Conservation (phyloP, 1,140 invertebrate species). For the Ephestia elutella region DNA sequence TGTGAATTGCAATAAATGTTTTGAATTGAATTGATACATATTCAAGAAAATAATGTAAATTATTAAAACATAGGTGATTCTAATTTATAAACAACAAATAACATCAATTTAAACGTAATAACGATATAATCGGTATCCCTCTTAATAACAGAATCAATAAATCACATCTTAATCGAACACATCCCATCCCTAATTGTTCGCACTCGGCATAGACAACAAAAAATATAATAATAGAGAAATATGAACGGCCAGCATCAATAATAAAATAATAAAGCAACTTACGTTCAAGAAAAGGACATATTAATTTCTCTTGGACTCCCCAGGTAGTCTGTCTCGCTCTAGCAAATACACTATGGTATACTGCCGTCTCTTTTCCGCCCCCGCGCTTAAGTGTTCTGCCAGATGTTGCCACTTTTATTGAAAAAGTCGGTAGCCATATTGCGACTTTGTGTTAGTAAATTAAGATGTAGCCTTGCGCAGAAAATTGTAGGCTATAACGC, state of each 20-base stretch:
- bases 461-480: constrained; percentile 51
- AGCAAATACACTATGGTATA: constrained; percentile 10
- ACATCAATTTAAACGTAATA: no score
- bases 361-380: constrained; percentile 37
- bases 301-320: constrained; percentile 51
- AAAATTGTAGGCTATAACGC: constrained; percentile 21
- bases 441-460: constrained; percentile 56
- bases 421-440: constrained; percentile 62
- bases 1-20: no score
- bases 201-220: constrained; percentile 24
- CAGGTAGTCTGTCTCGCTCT: constrained; percentile 30
- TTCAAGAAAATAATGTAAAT: no score
- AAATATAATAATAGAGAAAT: constrained; percentile 52
- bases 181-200: constrained; percentile 10
- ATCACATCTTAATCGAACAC: neutral
- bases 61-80: no score
- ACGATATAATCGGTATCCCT: neutral
- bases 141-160: neutral
- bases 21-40: no score
- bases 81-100: no score
- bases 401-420: constrained; percentile 68
- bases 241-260: constrained; percentile 49
- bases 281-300: constrained; percentile 62
- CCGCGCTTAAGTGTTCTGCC: constrained; percentile 58
- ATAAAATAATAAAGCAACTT: constrained; percentile 58